Base-by-base conservation (phyloP, 2,113 vertebrate species). In the Brachyhypopomus occidentalis region DNA sequence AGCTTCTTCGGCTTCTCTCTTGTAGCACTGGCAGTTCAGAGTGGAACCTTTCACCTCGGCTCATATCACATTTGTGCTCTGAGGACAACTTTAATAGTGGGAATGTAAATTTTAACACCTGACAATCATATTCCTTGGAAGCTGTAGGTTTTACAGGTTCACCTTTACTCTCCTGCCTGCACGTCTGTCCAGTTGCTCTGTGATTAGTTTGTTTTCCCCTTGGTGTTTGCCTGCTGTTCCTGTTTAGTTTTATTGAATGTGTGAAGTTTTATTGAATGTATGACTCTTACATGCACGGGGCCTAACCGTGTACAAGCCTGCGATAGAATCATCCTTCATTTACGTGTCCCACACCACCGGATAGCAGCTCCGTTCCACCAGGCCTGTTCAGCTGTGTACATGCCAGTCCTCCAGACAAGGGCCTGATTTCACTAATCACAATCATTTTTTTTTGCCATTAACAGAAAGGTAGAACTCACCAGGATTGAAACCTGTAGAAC, bases 261-360 rank as follows among this genome's bases (percentile, higher is more conserved):
- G 62, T 36, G 71, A 79, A 78, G 69, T 73, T 22, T 63, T 72
- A 55, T 22, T 22, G n/a, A 48, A 71, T 74, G 82, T 69, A 71
- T 36, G 71, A 77, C 67, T 82, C 62, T 55, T 20, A 60, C 48
- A 34, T 45, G 41, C 70, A 38, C 27, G 36, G 23, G 55, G 41
- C 72, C 45, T 64, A 6, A 73, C 9, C 14, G 12, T 59, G 23
- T 25, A 72, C 23, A 72, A 27, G 48, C 72, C 34, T 25, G 66
- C 75, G 1, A 27, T 34, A 17, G 12, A n/a, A 73, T 63, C 30
- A 64, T 25, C 34, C 22, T 19, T 72, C 45, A 52, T 19, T 72
- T 41, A 2, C 41, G 3, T 30, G 30, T 30, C 30, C 30, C 30
- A 30, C 30, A 30, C 30, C 30, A 30, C 30, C 3, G 30, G 30